Conservation (phyloP, 2,797 vertebrate species). For the Mastacembelus armatus region DNA sequence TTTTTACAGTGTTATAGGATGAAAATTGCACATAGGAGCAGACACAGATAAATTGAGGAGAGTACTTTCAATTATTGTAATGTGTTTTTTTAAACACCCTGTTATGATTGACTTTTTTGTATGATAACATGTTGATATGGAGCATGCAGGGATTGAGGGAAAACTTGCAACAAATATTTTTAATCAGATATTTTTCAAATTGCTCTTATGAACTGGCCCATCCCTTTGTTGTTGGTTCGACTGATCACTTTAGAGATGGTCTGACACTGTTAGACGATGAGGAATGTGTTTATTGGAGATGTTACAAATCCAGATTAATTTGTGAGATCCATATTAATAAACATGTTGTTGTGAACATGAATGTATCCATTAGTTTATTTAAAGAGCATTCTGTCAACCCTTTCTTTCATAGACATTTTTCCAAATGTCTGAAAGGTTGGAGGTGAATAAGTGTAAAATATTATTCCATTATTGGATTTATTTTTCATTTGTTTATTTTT, state of each 20-base stretch:
- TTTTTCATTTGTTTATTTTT: constrained; percentile 79
- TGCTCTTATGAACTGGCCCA: constrained; percentile 68
- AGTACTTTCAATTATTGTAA: neutral
- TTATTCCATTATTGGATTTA: constrained; percentile 68
- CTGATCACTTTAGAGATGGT: constrained; percentile 70
- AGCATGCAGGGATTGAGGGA: constrained; percentile 51
- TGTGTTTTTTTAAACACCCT: neutral
- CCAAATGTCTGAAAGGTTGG: constrained; percentile 83
- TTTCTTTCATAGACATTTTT: constrained; percentile 83
- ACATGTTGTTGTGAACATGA: constrained; percentile 48
- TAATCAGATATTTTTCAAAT: constrained; percentile 2
- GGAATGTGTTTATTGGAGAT: constrained; percentile 21
- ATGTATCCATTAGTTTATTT: constrained; percentile 72
- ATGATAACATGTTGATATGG: constrained; percentile 28
- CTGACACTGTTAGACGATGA: constrained; percentile 58
- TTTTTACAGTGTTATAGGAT: constrained; percentile 18
- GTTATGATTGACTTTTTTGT: constrained; percentile 6
- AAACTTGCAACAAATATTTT: constrained; percentile 29
- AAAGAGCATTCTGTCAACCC: constrained; percentile 74
- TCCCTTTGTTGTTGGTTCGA: constrained; percentile 80
- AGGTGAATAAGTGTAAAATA: constrained; percentile 68
- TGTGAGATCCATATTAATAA: constrained; percentile 65
- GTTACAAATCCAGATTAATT: too few relatives aligned
- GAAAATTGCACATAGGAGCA: constrained; percentile 25
- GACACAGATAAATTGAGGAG: constrained; percentile 6